phyloP scores from a whole-genome alignment of 2,888 invertebrate genomes.

The Erannis defoliaria region DNA sequence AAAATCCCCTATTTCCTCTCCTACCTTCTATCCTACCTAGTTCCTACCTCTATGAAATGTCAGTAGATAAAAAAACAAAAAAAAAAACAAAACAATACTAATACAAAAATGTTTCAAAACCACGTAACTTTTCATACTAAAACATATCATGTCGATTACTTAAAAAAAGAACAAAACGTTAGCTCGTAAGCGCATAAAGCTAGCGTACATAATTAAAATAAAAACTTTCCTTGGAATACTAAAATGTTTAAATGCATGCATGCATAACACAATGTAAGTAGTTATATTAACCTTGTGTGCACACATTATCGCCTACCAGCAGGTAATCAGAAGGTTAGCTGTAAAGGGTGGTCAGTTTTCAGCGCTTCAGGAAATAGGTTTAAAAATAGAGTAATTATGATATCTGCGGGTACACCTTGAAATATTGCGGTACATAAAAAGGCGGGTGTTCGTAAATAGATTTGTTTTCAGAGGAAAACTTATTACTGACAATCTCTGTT shows the following conservation, averaged over 20 bases:
- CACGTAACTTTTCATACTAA: no score
- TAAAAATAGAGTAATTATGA: constrained; percentile 9
- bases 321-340: constrained; percentile 45
- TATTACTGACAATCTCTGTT: no score
- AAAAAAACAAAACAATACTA: no score
- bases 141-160: no score
- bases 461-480: no score
- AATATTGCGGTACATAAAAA: constrained; percentile 3
- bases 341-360: constrained; percentile 18
- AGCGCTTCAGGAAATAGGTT: constrained; percentile 4
- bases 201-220: background rate
- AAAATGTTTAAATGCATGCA: constrained; percentile 49
- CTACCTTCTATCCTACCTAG: no score
- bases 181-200: no score
- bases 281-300: constrained; percentile 55
- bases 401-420: constrained; percentile 12
- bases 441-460: constrained; percentile 24
- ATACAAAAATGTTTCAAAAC: no score
- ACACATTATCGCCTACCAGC: constrained; percentile 37
- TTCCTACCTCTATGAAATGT: no score
- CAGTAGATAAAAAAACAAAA: no score
- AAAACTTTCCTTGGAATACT: constrained; percentile 49
- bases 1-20: no score
- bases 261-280: constrained; percentile 2
- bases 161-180: no score